Base-by-base conservation (phyloP, 2,888 invertebrate genomes). In the Arctia plantaginis region DNA sequence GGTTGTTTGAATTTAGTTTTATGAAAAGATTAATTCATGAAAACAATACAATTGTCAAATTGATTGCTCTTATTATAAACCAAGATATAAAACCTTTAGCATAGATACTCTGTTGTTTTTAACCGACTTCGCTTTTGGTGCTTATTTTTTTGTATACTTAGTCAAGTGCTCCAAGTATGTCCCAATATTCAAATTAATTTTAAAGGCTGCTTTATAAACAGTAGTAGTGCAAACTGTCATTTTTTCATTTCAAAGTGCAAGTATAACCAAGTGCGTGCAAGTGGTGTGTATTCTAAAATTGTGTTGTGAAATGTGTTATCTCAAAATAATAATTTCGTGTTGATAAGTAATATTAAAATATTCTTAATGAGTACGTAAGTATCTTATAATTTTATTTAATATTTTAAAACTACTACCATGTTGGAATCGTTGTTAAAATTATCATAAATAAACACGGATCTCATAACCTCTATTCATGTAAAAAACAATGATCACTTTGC, bases 401-500 rank as follows among this genome's bases (percentile, higher is more conserved):
- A 66, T 30, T 47, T 23, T 30, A 4, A 30, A 30, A 62, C 18
- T 3, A 51, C 51, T 23, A 7, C 20, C 23, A 51, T 51, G 6
- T n/a, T 55, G 3, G 27, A 4, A 3, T 13, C 1, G 27, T 15
- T 59, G 15, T 59, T 59, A 27, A 27, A 47, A 18, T 2, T 18
- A 15, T 62, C 2, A 18, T 30, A 62, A 30, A 62, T 30, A 18
- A 30, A 62, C 6, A 62, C 18, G 30, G 27, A 59, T 27, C 6
- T 35, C 62, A 30, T 62, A 67, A 67, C 67, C 67, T 67, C 67
- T 20, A 30, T 20, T 30, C 7, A 44, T 66, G 39, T 27, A 27
- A 62, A 30, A 20, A 55, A 55, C 12, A n/a, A n/a, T 1, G 55
- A n/a, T 55, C n/a, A n/a, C 7, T 51, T 23, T 51, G 51, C 51